Percentiles rank a stretch among this genome's conserved stretches.
Conservation (phyloP, 2,113 vertebrate species). For the Protomyctophum bolini region DNA sequence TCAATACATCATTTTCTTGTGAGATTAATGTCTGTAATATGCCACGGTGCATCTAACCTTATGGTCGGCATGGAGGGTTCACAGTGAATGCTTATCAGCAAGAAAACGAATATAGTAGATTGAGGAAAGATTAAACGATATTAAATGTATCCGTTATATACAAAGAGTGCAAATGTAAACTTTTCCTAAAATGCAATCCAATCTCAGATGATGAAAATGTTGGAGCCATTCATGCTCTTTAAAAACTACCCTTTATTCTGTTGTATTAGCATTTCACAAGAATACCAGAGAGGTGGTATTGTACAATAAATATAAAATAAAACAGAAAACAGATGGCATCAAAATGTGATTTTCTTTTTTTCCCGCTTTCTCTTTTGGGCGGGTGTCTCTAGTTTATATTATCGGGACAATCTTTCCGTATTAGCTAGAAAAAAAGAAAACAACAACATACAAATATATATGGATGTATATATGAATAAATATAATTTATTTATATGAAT, state of each 20-base stretch:
- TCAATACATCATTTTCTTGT: slow-evolving; percentile 70
- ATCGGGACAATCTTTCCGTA: no score
- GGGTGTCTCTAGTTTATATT: no score
- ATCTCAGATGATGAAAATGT: neutral
- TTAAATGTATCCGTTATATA: neutral
- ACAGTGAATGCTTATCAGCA: slow-evolving; percentile 37
- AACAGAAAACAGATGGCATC: no score
- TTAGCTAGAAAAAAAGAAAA: no score
- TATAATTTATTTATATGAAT: no score
- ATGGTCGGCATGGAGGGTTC: slow-evolving; percentile 16
- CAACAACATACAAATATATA: neutral
- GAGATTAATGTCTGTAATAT: slow-evolving; percentile 58
- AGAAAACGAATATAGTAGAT: neutral
- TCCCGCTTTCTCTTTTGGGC: no score
- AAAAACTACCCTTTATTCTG: neutral
- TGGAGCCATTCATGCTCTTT: neutral
- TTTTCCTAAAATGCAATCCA: neutral
- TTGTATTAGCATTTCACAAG: neutral
- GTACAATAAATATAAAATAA: no score
- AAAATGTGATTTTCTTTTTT: no score
- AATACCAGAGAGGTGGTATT: neutral
- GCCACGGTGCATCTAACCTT: slow-evolving; percentile 16
- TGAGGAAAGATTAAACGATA: neutral
- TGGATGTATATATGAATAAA: no score
- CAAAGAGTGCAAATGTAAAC: neutral